Base-by-base conservation (phyloP, 2,113 vertebrate species). In the Plecotus auritus region DNA sequence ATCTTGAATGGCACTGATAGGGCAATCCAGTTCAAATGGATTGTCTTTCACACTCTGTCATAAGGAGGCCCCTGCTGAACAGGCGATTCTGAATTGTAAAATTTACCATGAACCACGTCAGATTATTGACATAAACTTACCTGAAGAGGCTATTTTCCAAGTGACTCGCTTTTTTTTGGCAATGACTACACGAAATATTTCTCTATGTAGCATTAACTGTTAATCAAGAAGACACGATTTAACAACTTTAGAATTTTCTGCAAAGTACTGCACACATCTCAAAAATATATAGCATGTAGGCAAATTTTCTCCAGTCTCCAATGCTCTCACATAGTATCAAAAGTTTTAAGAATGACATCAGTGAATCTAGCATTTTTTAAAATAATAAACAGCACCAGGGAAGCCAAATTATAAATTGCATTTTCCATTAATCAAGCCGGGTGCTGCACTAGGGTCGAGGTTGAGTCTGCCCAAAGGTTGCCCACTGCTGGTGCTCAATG, bases 301-400 rank as follows among this genome's bases (percentile, higher is more conserved):
- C 84, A 70, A 80, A 18, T 70, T 85, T 88, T 85, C 69, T 86
- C 32, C 73, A 51, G 14, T 73, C 30, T 61, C 66, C 9, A 90
- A n/a, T 9, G 82, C 1, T 92, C 49, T 67, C 95, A 74, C 47
- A 74, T 94, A 67, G n/a, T 12, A 97, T 7, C 74, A 83, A 91
- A 93, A 96, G 82, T 26, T 23, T 96, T 40, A 73, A 84, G 78
- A 95, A 94, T 93, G 59, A 93, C 49, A 83, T 23, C 42, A 69
- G 47, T 4, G 76, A 91, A 93, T 88, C 81, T 54, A 66, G 40
- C 49, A 76, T 54, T 70, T 64, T 59, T 10, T 9, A 22, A 49
- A 14, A 88, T 28, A 69, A 76, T 59, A 69, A 88, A 90, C n/a
- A 90, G 77, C n/a, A 95, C 64, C 95, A 76, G 95, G 77, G n/a